These are phyloP conservation scores for Coenonympha glycerion DNA, from an alignment of 2,888 invertebrate genomes.

Conservation along the genomic window DNA sequence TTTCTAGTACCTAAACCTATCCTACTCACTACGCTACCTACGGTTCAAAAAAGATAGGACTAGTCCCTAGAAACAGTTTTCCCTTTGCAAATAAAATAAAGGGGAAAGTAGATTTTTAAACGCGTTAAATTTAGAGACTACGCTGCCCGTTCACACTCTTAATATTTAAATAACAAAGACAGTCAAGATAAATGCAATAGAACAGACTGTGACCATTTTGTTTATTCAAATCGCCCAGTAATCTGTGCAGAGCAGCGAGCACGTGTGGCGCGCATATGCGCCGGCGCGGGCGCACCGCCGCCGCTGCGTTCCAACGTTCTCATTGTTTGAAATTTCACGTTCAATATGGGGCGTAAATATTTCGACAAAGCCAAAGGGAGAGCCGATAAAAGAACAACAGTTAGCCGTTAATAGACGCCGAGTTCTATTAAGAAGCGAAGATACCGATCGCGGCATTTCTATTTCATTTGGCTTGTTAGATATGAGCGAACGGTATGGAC, in stretches of 20 bases:
- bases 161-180: background rate
- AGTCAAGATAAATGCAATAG: slow-evolving; percentile 10
- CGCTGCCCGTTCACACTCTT: no score
- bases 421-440: slow-evolving; percentile 29
- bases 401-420: slow-evolving; percentile 42
- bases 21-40: no score
- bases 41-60: no score
- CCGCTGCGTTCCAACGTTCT: slow-evolving; percentile 38
- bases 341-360: slow-evolving; percentile 72
- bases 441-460: slow-evolving; percentile 29
- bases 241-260: slow-evolving; percentile 45
- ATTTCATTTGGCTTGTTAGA: slow-evolving; percentile 17
- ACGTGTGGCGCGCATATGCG: slow-evolving; percentile 59
- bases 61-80: no score
- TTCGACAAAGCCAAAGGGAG: slow-evolving; percentile 70
- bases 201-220: slow-evolving; percentile 42
- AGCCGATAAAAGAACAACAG: slow-evolving; percentile 54
- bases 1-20: no score
- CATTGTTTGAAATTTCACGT: slow-evolving; percentile 72
- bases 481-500: slow-evolving; percentile 20
- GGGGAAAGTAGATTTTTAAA: background rate
- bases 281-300: slow-evolving; percentile 23
- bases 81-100: background rate
- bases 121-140: no score
- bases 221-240: slow-evolving; percentile 46